These are phyloP conservation scores for Elaphurus davidianus DNA, from an alignment of 2,113 vertebrate species.

Conservation along the genomic window DNA sequence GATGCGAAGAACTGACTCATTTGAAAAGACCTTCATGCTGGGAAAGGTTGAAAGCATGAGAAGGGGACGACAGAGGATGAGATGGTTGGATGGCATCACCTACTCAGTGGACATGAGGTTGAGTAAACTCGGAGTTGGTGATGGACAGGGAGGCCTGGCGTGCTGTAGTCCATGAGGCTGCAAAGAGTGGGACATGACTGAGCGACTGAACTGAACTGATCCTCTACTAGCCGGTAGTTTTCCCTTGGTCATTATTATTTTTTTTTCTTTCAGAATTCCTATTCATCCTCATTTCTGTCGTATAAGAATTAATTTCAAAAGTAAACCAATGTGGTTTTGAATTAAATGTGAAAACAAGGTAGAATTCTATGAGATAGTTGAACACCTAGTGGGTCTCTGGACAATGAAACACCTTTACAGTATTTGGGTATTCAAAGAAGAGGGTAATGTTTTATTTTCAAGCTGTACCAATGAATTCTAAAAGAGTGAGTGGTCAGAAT, in stretches of 20 bases:
- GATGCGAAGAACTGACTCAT: not conserved
- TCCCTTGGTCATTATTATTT: not conserved
- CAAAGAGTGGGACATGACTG: fast-evolving
- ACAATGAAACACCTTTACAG: not conserved
- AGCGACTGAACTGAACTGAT: not conserved
- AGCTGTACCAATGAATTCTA: not conserved
- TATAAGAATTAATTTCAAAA: not conserved
- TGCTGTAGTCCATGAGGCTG: not conserved
- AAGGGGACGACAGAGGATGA: not conserved
- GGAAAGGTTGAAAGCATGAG: not conserved
- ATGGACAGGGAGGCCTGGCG: not conserved
- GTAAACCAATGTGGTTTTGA: not conserved
- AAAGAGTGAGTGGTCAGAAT: not conserved
- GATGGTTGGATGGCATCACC: not conserved
- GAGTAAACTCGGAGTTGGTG: not conserved
- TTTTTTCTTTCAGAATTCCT: not conserved
- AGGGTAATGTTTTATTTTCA: not conserved
- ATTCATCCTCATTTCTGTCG: not conserved
- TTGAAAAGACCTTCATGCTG: not conserved
- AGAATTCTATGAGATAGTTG: not conserved
- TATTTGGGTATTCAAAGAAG: not conserved
- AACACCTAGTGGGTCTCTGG: not conserved
- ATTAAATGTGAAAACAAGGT: not conserved
- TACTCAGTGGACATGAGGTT: not conserved
- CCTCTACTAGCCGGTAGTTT: not conserved